Evolutionary conservation across 2,797 vertebrate species (phyloP).

Genomic region (Mus caroli): DNA sequence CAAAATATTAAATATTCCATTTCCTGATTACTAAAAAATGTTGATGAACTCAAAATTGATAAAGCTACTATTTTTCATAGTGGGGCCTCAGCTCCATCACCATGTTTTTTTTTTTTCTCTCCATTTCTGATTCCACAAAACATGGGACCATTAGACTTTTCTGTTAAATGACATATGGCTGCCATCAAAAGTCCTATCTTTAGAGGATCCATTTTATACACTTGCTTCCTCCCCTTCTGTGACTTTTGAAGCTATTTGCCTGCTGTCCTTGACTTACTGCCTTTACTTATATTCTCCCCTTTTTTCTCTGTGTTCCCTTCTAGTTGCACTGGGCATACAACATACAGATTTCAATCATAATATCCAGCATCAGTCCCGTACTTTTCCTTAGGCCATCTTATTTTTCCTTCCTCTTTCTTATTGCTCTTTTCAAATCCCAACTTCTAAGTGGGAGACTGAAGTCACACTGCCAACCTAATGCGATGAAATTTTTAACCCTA

Average conservation of each 20-base stretch:
- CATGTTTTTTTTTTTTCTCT: slow-evolving; percentile 12
- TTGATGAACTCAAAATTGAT: background rate
- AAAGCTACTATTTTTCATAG: background rate
- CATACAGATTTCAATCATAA: background rate
- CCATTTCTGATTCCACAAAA: background rate
- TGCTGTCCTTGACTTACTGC: background rate
- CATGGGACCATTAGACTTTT: background rate
- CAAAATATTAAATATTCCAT: background rate
- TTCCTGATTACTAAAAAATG: background rate
- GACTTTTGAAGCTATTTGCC: background rate
- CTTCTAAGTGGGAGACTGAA: background rate
- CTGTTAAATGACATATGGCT: background rate
- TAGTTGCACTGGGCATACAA: background rate
- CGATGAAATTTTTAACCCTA: background rate
- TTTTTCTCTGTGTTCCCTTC: background rate
- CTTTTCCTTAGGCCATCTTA: background rate
- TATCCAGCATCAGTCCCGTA: background rate
- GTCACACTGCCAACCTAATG: background rate
- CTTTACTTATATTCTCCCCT: background rate
- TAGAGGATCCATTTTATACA: background rate
- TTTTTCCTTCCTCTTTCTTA: background rate
- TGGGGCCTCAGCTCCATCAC: background rate
- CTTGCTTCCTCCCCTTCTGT: background rate
- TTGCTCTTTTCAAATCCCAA: background rate
- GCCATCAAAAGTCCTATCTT: background rate